Base-by-base conservation (phyloP, 1,140 invertebrate species). In the Lethocerus indicus region DNA sequence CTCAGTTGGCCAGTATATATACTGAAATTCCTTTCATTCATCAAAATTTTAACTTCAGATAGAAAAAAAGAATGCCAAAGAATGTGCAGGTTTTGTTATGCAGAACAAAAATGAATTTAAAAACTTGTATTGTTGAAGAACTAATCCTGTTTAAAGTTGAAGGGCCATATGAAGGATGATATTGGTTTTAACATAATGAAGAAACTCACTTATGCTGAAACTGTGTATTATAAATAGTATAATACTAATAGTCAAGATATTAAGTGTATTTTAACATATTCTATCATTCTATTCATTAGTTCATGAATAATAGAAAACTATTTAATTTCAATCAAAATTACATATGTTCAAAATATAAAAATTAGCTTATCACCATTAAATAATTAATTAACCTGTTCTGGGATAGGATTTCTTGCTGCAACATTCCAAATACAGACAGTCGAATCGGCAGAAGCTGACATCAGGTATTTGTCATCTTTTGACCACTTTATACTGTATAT, bases 401-500 rank as follows among this genome's bases (percentile, higher is more conserved):
- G 57, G 20, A 63, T 60, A 12, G 69, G 56, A 27, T 62, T 64
- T 55, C 65, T 64, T 44, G 68, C 64, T 43, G 60, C 53, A 2
- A 75, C 57, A 57, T 71, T 63, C 76, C 76, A 78, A 20, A 78
- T 58, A 57, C 63, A 60, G 18, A 65, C 69, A 42, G 74, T 79
- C 50, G 73, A 74, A 64, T 81, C 78, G 18, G 73, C 71, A 20
- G 76, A 79, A 3, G 74, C 71, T 40, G 75, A 73, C 21, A 75
- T 56, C 13, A 81, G 53, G 46, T 65, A 63, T 18, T 64, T 65
- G 58, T 75, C 71, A 55, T 69, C 67, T 14, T 61, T 60, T 2
- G 70, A 72, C 78, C 78, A 81, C 41, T 65, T 63, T 13, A 81
- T 53, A 26, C 72, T 70, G 60, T 81, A 81, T 20, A 80, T 67